A percentile compares a stretch with the other conserved stretches of the same genome.
Evolutionary conservation across 2,888 invertebrate species (phyloP).

Genomic region (Aleiodes alternator): DNA sequence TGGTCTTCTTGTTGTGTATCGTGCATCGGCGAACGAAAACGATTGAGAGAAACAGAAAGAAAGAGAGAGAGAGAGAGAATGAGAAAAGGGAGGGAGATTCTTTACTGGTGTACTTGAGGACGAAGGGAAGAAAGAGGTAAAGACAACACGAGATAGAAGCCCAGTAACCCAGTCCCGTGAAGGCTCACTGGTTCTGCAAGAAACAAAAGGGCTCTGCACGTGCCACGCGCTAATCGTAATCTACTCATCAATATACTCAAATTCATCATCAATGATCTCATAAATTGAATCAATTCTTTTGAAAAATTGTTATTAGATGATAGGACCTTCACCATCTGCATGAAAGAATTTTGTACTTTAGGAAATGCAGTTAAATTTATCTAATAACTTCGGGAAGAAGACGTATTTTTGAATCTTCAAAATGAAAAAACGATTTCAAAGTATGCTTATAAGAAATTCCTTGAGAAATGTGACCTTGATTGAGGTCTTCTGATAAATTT

Average conservation of each 20-base stretch:
- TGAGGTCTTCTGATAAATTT: no score
- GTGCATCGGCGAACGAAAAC: constrained; percentile 30
- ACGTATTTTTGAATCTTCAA: no score
- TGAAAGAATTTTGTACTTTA: no score
- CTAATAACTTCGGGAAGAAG: no score
- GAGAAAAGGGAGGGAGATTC: constrained; percentile 48
- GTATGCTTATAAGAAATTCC: no score
- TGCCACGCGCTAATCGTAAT: constrained; percentile 66
- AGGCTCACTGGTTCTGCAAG: constrained; percentile 68
- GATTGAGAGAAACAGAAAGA: constrained; percentile 49
- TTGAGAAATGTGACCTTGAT: no score
- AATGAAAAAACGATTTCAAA: no score
- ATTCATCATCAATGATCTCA: no score
- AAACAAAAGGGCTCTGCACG: constrained; percentile 71
- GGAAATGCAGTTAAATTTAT: no score
- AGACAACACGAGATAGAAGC: constrained; percentile 65
- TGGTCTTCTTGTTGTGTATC: constrained; percentile 9
- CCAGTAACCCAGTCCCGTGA: constrained; percentile 73
- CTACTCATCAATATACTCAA: constrained; percentile 31
- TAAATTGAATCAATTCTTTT: no score
- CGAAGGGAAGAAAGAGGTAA: constrained; percentile 63
- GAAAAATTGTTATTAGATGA: no score
- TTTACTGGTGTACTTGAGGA: constrained; percentile 44
- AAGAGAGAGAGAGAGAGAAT: constrained; percentile 43
- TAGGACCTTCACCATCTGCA: no score